Evolutionary conservation across 2,888 invertebrate species (phyloP).

Genomic region (Brachylomia viminalis): DNA sequence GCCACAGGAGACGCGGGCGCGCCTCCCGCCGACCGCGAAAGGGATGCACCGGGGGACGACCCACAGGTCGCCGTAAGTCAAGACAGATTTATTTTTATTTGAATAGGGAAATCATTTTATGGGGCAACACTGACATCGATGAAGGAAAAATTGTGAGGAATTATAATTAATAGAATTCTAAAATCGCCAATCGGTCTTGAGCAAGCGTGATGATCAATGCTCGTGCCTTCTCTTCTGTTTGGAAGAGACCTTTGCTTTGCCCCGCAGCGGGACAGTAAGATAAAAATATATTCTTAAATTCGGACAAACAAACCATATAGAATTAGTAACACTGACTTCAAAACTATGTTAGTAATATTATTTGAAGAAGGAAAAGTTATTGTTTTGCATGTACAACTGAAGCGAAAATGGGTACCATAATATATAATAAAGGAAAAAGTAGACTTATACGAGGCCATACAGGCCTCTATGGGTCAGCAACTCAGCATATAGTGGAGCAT

Average conservation of each 20-base stretch:
- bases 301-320: too few species aligned
- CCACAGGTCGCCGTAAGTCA: conserved; percentile 72
- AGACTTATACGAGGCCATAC: too few species aligned
- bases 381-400: too few species aligned
- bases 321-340: too few species aligned
- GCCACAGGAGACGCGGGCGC: conserved; percentile 81
- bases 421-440: too few species aligned
- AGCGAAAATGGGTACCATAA: too few species aligned
- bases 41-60: conserved; percentile 77
- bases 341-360: too few species aligned
- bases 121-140: not conserved
- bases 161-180: not conserved
- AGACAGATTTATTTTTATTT: not conserved
- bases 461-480: too few species aligned
- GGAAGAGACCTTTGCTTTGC: not conserved
- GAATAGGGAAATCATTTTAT: not conserved
- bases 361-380: too few species aligned
- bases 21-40: conserved; percentile 65
- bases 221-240: not conserved
- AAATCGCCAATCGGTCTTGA: not conserved
- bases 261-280: not conserved
- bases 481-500: not conserved
- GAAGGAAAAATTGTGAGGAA: too few species aligned
- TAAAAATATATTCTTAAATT: too few species aligned
- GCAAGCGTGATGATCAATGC: not conserved